These are phyloP conservation scores for Acleris laterana DNA, from an alignment of 2,888 invertebrate species.

Conservation along the genomic window DNA sequence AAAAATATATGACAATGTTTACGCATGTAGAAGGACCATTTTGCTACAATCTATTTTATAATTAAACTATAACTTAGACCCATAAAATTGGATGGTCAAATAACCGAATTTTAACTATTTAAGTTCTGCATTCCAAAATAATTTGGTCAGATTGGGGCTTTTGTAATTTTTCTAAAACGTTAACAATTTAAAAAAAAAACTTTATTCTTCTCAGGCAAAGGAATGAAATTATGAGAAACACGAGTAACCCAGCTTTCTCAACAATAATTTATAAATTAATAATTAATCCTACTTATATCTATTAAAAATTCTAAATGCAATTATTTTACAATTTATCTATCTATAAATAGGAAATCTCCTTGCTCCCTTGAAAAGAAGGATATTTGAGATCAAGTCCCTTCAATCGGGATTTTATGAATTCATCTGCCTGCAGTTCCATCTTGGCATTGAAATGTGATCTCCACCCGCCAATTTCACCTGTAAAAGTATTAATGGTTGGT, in stretches of 20 bases:
- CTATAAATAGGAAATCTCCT: conserved; percentile 61
- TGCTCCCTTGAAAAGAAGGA: conserved; percentile 60
- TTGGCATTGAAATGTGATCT: conserved; percentile 66
- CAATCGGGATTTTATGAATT: conserved; percentile 59
- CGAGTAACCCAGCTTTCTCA: not conserved
- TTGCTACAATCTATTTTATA: too few species aligned
- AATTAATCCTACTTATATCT: not conserved
- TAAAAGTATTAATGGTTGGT: conserved; percentile 19
- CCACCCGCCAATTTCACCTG: conserved; percentile 76
- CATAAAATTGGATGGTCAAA: too few species aligned
- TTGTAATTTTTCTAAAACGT: too few species aligned
- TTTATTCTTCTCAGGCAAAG: too few species aligned
- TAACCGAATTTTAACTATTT: too few species aligned
- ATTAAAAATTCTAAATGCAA: not conserved
- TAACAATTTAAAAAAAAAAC: too few species aligned
- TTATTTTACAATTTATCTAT: not conserved
- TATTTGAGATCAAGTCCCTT: conserved; percentile 60
- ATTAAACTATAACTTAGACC: too few species aligned
- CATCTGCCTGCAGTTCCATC: conserved; percentile 71
- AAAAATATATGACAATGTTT: too few species aligned
- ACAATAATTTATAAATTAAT: not conserved
- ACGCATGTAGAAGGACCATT: too few species aligned
- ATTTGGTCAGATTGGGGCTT: too few species aligned
- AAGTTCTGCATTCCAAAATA: too few species aligned
- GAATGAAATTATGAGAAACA: too few species aligned